These are phyloP conservation scores for Apostichopus parvimensis DNA, from an alignment of 35 echinoderm and acorn worm species.

Conservation along the genomic window DNA sequence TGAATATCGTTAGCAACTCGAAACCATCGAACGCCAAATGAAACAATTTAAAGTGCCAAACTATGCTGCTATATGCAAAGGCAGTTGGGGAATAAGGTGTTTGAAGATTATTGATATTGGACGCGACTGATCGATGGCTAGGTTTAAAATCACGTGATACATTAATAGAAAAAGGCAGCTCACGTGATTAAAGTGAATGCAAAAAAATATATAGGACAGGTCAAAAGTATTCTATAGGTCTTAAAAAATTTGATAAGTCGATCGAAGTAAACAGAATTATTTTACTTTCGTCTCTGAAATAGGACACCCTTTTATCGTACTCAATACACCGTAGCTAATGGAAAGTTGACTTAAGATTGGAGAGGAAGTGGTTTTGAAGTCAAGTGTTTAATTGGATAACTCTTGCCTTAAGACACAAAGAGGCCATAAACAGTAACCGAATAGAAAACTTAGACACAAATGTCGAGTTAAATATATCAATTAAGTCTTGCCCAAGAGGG, in stretches of 20 bases:
- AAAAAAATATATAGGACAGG: background rate
- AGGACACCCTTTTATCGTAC: background rate
- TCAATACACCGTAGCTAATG: background rate
- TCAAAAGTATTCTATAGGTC: background rate
- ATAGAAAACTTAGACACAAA: background rate
- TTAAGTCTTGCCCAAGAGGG: too few species aligned
- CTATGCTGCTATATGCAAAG: background rate
- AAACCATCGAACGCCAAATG: conserved; percentile 1
- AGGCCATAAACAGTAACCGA: background rate
- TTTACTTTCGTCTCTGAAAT: background rate
- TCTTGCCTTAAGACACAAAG: background rate
- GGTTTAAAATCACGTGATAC: background rate
- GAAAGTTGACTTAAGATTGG: background rate
- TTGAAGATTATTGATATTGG: background rate
- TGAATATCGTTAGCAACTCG: conserved; percentile 12
- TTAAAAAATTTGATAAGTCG: background rate
- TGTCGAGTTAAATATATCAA: too few species aligned
- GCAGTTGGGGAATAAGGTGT: background rate
- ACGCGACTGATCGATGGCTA: background rate
- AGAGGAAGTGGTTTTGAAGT: background rate
- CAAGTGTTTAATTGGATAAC: conserved; percentile 15
- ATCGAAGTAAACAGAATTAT: conserved; percentile 6
- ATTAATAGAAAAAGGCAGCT: background rate
- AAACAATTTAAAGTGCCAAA: conserved; percentile 10
- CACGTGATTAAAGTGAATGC: background rate